Base-by-base conservation (phyloP, 2,888 invertebrate genomes). In the Philaethria dido region DNA sequence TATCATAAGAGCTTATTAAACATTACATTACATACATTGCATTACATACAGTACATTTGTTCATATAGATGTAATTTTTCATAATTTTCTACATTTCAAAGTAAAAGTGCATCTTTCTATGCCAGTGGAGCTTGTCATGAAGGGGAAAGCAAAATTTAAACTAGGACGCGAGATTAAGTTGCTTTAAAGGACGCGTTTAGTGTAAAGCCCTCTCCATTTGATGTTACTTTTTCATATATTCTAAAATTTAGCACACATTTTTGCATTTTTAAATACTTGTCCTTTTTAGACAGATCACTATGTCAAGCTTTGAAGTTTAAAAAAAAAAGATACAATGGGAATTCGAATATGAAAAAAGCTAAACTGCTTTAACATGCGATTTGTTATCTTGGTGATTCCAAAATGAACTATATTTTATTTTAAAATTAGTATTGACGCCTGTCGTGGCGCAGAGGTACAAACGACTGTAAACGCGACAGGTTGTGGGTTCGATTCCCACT, bases 131-230 rank as follows among this genome's bases (percentile, higher is more conserved):
- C 44, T 60, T 33, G 25, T 29, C 20, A 20, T 60, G 11, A 47
- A 20, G 47, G 44, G 60, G 33, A 45, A 60, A 60, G 33, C 60
- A 33, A 45, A 18, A 57, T 60, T 47, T 60, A 47, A 59, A 60
- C 29, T 60, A 60, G 60, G 33, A 60, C 60, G 29, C 60, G 33
- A 33, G 33, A 60, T 60, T 60, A 60, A 60, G 60, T 29, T 20
- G 14, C 20, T 60, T 42, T 42, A 25, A 57, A 57, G 42, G 22
- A 47, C 22, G 36, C 13, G 20, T 16, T 64, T 64, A 55, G 20
- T 63, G 9, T n/a, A 64, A n/a, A 33, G 16, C 25, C 42, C 42
- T 18, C 39, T 52, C 14, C 18, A 29, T 42, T 52, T 39, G 25
- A 47, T 47, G 18, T 48, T 61, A 22, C 48, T 20, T 33, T 36